phyloP scores from a whole-genome alignment of 2,888 invertebrate species.

The Hetaerina titia region DNA sequence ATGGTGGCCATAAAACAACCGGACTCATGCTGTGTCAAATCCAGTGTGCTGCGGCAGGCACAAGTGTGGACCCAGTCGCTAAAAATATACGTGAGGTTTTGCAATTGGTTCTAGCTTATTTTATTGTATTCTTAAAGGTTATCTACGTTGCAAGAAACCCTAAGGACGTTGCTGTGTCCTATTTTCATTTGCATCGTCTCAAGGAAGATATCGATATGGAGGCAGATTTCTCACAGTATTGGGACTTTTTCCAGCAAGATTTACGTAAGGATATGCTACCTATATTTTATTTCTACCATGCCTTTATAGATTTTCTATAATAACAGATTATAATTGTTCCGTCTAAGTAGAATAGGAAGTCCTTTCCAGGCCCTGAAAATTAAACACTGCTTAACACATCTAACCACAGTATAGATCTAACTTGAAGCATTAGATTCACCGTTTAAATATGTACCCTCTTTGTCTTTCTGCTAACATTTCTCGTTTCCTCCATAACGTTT shows the following conservation, averaged over 20 bases:
- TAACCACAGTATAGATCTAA: background rate
- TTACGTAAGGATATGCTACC: background rate
- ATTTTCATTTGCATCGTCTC: constrained; percentile 65
- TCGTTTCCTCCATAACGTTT: no score
- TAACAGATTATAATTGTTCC: background rate
- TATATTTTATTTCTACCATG: background rate
- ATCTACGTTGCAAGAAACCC: constrained; percentile 70
- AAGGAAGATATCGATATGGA: background rate
- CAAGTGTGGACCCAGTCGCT: no score
- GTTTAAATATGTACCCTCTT: no score
- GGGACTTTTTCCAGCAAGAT: constrained; percentile 53
- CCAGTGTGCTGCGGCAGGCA: no score
- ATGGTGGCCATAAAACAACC: no score
- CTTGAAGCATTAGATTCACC: no score
- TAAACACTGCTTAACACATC: background rate
- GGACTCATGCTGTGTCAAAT: no score
- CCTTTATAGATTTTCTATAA: background rate
- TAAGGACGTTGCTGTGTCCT: constrained; percentile 69
- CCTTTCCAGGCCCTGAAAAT: background rate
- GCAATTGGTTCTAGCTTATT: no score
- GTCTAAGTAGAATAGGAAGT: background rate
- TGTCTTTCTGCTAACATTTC: no score
- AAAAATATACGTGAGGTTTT: no score
- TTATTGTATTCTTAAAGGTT: constrained; percentile 45
- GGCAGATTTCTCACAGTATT: constrained; percentile 23